A percentile compares a stretch with the other conserved stretches of the same genome.
Conservation (phyloP, 2,888 invertebrate species). For the Agriopis marginaria region DNA sequence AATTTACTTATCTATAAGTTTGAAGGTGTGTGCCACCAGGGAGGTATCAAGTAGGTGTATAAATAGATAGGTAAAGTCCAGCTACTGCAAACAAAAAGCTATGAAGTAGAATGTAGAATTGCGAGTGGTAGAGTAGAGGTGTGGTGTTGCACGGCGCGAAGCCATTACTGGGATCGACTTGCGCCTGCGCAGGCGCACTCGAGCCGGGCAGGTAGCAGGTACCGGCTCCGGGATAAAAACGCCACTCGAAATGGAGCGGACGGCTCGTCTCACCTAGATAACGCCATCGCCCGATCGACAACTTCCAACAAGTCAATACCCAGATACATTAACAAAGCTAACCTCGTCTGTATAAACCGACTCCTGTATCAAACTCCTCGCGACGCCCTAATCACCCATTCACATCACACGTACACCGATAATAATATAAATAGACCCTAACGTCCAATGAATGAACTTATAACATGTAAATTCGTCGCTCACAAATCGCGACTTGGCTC, state of each 20-base stretch:
- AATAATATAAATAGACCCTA: slow-evolving; percentile 79
- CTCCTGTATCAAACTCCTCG: slow-evolving; percentile 54
- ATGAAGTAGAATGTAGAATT: slow-evolving; percentile 44
- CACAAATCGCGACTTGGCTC: slow-evolving; percentile 82
- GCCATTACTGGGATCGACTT: slow-evolving; percentile 56
- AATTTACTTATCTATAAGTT: slow-evolving; percentile 2
- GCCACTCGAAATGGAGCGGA: slow-evolving; percentile 80
- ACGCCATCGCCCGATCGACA: slow-evolving; percentile 58
- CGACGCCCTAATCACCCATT: slow-evolving; percentile 75
- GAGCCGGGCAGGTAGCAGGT: slow-evolving; percentile 66
- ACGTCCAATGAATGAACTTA: slow-evolving; percentile 82
- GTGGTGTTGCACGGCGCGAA: slow-evolving; percentile 59
- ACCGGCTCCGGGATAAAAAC: slow-evolving; percentile 77
- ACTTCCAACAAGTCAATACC: slow-evolving; percentile 50
- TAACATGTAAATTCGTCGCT: slow-evolving; percentile 84
- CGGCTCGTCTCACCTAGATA: slow-evolving; percentile 79
- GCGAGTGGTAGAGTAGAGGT: slow-evolving; percentile 55
- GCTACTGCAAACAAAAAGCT: slow-evolving; percentile 49
- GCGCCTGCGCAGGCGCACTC: slow-evolving; percentile 35
- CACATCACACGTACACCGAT: slow-evolving; percentile 77
- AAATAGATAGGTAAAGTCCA: slow-evolving; percentile 37
- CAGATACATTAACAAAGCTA: slow-evolving; percentile 49
- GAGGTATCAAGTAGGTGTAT: slow-evolving; percentile 19
- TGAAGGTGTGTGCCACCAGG: slow-evolving; percentile 2
- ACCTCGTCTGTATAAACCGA: slow-evolving; percentile 61